Conservation (phyloP, 2,888 invertebrate species). For the Neuroscelio doddi region DNA sequence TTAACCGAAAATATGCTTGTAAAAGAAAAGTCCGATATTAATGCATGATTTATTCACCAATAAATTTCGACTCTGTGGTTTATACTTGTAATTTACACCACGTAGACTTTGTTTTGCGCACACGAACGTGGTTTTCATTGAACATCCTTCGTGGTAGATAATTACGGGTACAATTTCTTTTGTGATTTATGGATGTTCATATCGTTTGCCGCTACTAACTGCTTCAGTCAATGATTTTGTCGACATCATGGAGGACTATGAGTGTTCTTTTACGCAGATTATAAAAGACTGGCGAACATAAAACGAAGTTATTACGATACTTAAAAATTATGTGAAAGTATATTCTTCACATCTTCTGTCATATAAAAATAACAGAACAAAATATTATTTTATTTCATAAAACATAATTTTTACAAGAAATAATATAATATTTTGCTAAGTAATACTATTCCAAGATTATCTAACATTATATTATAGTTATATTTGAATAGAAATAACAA, state of each 20-base stretch:
- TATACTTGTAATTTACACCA: slow-evolving; percentile 47
- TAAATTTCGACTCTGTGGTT: slow-evolving; percentile 42
- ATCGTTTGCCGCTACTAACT: slow-evolving; percentile 36
- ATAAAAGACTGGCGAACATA: slow-evolving; percentile 17
- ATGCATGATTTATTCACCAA: slow-evolving; percentile 44
- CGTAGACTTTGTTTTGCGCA: slow-evolving; percentile 46
- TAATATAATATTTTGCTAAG: too few species aligned
- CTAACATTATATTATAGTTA: too few species aligned
- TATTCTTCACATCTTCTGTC: too few species aligned
- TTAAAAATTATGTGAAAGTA: too few species aligned
- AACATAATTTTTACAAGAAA: too few species aligned
- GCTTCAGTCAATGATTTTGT: slow-evolving; percentile 44
- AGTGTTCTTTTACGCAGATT: slow-evolving; percentile 24
- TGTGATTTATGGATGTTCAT: slow-evolving; percentile 44
- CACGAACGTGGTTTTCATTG: slow-evolving; percentile 40
- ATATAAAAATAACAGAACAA: too few species aligned
- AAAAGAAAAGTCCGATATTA: slow-evolving; percentile 43
- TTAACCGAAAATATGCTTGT: slow-evolving; percentile 45
- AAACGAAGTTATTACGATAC: slow-evolving; percentile 3
- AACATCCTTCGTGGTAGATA: slow-evolving; percentile 46
- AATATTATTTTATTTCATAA: too few species aligned
- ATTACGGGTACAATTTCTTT: slow-evolving; percentile 49
- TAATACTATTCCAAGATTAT: too few species aligned
- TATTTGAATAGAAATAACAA: too few species aligned
- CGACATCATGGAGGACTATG: slow-evolving; percentile 30